Conservation (phyloP, 2,888 invertebrate genomes). For the Hirtodrosophila duncani region DNA sequence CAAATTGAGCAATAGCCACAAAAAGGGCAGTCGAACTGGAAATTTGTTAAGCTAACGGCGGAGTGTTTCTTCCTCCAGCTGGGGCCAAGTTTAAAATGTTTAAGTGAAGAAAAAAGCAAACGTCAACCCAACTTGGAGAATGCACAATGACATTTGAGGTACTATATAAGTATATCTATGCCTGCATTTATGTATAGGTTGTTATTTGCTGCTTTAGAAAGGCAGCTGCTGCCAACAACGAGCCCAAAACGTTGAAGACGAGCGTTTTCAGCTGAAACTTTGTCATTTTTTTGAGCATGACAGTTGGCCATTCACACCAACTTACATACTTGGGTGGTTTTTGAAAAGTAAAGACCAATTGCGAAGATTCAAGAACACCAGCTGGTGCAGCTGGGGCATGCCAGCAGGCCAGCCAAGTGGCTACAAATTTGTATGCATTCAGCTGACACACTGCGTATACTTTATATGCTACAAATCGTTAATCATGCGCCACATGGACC, state of each 20-base stretch:
- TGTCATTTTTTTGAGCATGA: too few relatives aligned
- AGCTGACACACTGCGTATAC: constrained; percentile 42
- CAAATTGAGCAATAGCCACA: constrained; percentile 9
- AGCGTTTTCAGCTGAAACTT: constrained; percentile 3
- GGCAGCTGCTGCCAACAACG: constrained; percentile 26
- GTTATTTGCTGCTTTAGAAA: constrained; percentile 47
- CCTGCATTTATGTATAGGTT: constrained; percentile 3
- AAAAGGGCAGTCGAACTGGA: constrained; percentile 52
- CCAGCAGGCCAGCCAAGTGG: constrained; percentile 60
- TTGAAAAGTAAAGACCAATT: too few relatives aligned
- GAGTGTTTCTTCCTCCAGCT: constrained; percentile 21
- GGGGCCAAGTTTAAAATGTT: constrained; percentile 32
- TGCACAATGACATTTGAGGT: constrained; percentile 56
- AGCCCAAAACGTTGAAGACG: neutral
- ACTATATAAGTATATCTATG: neutral
- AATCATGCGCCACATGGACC: constrained; percentile 48
- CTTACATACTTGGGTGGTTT: too few relatives aligned
- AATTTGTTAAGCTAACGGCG: constrained; percentile 15
- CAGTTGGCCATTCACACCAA: too few relatives aligned
- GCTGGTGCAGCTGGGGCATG: constrained; percentile 28
- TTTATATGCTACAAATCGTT: constrained; percentile 30
- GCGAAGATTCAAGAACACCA: constrained; percentile 5
- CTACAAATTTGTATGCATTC: constrained; percentile 47
- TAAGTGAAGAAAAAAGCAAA: too few relatives aligned
- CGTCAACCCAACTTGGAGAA: constrained; percentile 39